Evolutionary conservation across 2,797 vertebrate species (phyloP).

Genomic region (Falco berigora): DNA sequence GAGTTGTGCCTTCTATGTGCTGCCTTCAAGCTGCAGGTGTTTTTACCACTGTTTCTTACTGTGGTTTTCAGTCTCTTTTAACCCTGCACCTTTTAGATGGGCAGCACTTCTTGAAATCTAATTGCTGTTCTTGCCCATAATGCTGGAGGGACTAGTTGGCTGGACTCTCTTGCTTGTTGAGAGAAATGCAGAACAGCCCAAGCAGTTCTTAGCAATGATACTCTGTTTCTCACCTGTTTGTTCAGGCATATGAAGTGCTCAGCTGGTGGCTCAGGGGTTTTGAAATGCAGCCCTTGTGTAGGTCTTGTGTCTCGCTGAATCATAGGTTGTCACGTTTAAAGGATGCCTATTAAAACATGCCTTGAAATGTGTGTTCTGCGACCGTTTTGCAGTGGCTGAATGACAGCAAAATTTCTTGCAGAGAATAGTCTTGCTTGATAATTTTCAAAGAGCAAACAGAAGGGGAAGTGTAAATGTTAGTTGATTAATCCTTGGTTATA

Average conservation of each 20-base stretch:
- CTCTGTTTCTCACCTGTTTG: neutral
- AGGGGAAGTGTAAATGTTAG: neutral
- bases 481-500: neutral
- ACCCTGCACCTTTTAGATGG: neutral
- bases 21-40: neutral
- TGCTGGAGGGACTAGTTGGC: neutral
- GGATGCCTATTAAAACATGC: neutral
- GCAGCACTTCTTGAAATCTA: neutral
- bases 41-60: neutral
- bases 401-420: neutral
- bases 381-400: neutral
- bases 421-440: neutral
- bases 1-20: accelerated
- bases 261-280: neutral
- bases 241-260: neutral
- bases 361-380: neutral
- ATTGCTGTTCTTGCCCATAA: neutral
- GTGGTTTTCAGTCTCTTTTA: neutral
- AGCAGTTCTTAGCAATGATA: neutral
- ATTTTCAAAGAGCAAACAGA: neutral
- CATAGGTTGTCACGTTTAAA: neutral
- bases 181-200: neutral
- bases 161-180: neutral
- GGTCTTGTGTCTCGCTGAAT: neutral
- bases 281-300: neutral